phyloP scores from a whole-genome alignment of 2,888 invertebrate genomes.

The Gibbula magus region DNA sequence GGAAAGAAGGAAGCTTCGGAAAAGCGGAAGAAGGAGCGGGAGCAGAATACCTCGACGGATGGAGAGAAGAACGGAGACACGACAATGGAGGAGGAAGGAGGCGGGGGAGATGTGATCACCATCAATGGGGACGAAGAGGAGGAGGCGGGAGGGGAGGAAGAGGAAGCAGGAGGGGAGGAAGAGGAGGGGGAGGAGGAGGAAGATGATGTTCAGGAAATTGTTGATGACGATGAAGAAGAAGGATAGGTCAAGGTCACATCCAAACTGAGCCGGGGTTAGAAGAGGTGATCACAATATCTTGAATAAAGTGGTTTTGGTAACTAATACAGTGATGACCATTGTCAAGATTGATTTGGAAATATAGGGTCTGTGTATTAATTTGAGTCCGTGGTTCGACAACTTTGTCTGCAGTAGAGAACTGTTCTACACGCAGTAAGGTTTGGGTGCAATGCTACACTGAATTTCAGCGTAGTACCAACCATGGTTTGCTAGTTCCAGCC shows the following conservation, averaged over 20 bases:
- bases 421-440: no score
- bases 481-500: no score
- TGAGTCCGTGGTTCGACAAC: no score
- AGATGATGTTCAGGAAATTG: slow-evolving; percentile 12
- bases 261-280: no score
- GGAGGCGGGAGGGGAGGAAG: slow-evolving; percentile 15
- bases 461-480: no score
- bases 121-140: background rate
- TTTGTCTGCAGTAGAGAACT: no score
- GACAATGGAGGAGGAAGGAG: slow-evolving; percentile 37
- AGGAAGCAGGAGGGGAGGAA: slow-evolving; percentile 35
- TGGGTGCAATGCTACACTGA: no score
- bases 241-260: background rate
- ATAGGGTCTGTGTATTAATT: no score
- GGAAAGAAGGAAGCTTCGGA: slow-evolving; percentile 78
- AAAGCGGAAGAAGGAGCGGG: slow-evolving; percentile 63
- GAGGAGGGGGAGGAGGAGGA: background rate
- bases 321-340: background rate
- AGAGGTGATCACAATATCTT: background rate
- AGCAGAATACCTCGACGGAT: slow-evolving; percentile 32
- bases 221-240: slow-evolving; percentile 17
- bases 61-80: slow-evolving; percentile 4
- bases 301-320: background rate
- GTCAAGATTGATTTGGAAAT: background rate
- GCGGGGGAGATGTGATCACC: slow-evolving; percentile 13